Percentiles rank a stretch among this genome's conserved stretches.
Conservation (phyloP, 1,140 invertebrate species). For the Melitaea cinxia region DNA sequence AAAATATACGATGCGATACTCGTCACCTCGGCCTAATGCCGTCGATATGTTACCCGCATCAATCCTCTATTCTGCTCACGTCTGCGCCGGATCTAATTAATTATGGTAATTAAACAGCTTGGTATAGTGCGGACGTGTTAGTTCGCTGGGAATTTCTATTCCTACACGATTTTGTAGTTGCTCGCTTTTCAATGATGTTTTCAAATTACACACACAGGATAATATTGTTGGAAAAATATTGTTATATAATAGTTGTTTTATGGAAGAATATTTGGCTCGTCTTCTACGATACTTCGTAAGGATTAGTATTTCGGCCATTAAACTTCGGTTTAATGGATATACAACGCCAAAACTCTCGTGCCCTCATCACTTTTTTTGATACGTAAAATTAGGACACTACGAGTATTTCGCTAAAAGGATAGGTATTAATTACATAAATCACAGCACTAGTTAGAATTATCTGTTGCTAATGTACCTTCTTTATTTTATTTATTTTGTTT, state of each 20-base stretch:
- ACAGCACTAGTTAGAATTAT: too few species aligned
- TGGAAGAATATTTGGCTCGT: not conserved
- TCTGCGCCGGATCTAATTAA: conserved; percentile 76
- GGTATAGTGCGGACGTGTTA: conserved; percentile 58
- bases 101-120: conserved; percentile 78
- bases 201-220: not conserved
- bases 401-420: too few species aligned
- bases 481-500: too few species aligned
- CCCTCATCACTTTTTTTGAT: too few species aligned
- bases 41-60: conserved; percentile 76
- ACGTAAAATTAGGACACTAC: too few species aligned
- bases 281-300: not conserved
- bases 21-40: conserved; percentile 71
- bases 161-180: conserved; percentile 44
- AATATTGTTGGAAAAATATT: too few species aligned
- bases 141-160: conserved; percentile 54
- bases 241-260: not conserved
- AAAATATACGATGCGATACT: conserved; percentile 67
- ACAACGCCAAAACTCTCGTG: too few species aligned
- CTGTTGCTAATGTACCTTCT: not conserved
- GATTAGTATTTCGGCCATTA: not conserved
- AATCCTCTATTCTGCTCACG: conserved; percentile 74
- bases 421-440: too few species aligned
- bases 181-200: conserved; percentile 25
- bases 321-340: too few species aligned